These are phyloP conservation scores for Siniperca undulata DNA, from an alignment of 2,797 vertebrate species.

Conservation along the genomic window DNA sequence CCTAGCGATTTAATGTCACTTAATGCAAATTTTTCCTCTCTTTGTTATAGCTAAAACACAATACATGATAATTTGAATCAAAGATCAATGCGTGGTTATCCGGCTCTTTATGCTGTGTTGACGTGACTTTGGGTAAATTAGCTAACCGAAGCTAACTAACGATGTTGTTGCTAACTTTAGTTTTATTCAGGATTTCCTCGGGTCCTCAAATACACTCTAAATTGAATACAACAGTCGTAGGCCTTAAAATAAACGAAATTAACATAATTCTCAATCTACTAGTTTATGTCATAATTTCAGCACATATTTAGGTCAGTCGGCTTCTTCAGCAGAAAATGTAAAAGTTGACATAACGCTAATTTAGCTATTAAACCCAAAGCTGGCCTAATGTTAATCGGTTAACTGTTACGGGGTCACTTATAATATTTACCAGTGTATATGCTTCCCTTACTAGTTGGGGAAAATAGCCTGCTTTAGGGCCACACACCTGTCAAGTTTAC, in stretches of 20 bases:
- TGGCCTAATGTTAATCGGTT: not conserved
- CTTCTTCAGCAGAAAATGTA: not conserved
- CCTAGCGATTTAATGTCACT: accelerated
- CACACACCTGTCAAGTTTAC: not conserved
- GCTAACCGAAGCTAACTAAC: conserved; percentile 38
- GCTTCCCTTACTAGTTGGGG: accelerated
- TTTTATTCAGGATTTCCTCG: not conserved
- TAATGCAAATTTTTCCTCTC: accelerated
- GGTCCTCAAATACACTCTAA: accelerated
- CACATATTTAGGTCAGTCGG: not conserved
- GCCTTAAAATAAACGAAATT: not conserved
- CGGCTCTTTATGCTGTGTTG: not conserved
- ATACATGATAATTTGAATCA: accelerated
- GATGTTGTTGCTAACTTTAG: not conserved
- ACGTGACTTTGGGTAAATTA: not conserved
- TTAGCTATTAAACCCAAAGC: not conserved
- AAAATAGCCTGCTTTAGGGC: accelerated
- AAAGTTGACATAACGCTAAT: not conserved
- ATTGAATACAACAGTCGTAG: accelerated
- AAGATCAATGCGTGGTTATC: accelerated
- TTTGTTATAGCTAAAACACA: not conserved
- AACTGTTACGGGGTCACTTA: not conserved
- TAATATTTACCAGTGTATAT: not conserved
- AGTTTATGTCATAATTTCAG: no score
- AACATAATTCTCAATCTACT: not conserved